Evolutionary conservation across 2,888 invertebrate species (phyloP), one percentile per base, ranked within the genome.

Genomic region (Micoletzkya japonica): DNA sequence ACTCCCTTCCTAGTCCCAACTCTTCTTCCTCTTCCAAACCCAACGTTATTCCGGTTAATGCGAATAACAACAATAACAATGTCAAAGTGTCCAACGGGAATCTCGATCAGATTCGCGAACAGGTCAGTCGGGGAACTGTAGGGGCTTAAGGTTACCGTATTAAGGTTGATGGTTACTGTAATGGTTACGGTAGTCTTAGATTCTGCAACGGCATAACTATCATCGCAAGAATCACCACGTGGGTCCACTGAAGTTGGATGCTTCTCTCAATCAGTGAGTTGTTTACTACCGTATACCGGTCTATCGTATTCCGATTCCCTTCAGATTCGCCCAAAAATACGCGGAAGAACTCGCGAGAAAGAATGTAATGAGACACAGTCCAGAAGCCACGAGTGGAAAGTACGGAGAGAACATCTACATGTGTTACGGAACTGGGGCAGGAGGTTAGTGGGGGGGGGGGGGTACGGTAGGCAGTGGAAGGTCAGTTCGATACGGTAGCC

Each of bases 371-470:
- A 3, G 34, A 36, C 30, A 26, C 17, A 26, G 28, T 36, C 36
- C 64, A 7, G 64, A 64, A 3, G 64, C 64, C 7, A 17, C 36
- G 52, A 10, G 17, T 10, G 64, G 64, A 17, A 64, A 64, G 17
- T 26, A 64, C 28, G 64, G 64, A 50, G 64, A 52, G 64, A 64
- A 64, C 36, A 28, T 64, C 1, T 64, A 64, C 14, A n/a, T 61
- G 61, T 49, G 44, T 49, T 24, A 37, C 61, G 28, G 49, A 34
- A 3, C 61, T n/a, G n/a, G n/a, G n/a, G n/a, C n/a, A n/a, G n/a
- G n/a, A n/a, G n/a, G n/a, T n/a, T n/a, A n/a, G n/a, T n/a, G n/a
- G n/a, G n/a, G n/a, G n/a, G n/a, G n/a, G n/a, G n/a, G n/a, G n/a
- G n/a, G n/a, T n/a, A n/a, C n/a, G n/a, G n/a, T n/a, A n/a, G n/a